Percentiles rank a stretch among this genome's conserved stretches.
These are phyloP conservation scores for Streptopelia turtur DNA, from an alignment of 2,797 vertebrate species.

Conservation along the genomic window DNA sequence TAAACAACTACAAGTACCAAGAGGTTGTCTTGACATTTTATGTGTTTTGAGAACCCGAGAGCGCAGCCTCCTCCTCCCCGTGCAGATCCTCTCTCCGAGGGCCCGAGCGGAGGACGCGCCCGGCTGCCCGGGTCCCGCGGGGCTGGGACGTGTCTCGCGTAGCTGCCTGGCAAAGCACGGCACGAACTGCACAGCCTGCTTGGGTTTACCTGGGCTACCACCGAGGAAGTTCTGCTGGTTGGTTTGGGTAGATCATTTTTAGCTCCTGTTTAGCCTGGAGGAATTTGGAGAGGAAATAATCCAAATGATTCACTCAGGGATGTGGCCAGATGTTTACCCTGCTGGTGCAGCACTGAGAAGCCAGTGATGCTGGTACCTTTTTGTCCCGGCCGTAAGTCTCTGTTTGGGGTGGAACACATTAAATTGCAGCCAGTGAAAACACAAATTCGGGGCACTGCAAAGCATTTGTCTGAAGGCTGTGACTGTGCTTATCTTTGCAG, in stretches of 20 bases:
- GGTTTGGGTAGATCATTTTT: neutral
- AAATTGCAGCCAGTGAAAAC: neutral
- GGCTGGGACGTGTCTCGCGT: rapidly evolving
- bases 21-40: conserved; percentile 28
- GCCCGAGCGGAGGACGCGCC: neutral
- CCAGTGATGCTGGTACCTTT: neutral
- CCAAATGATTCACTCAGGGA: neutral
- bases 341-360: neutral
- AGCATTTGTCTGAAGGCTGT: neutral
- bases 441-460: neutral
- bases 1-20: neutral
- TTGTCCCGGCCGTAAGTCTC: neutral
- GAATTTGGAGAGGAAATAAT: neutral
- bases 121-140: neutral
- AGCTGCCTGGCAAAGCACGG: neutral
- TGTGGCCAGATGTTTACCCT: neutral
- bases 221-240: neutral
- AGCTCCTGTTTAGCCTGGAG: neutral
- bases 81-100: neutral
- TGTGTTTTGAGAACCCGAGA: neutral
- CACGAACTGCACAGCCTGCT: neutral
- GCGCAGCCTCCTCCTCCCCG: neutral
- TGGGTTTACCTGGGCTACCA: neutral
- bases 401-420: neutral
- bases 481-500: neutral